Conservation (phyloP, 2,113 vertebrate genomes). For the Campylomormyrus tamandua region DNA sequence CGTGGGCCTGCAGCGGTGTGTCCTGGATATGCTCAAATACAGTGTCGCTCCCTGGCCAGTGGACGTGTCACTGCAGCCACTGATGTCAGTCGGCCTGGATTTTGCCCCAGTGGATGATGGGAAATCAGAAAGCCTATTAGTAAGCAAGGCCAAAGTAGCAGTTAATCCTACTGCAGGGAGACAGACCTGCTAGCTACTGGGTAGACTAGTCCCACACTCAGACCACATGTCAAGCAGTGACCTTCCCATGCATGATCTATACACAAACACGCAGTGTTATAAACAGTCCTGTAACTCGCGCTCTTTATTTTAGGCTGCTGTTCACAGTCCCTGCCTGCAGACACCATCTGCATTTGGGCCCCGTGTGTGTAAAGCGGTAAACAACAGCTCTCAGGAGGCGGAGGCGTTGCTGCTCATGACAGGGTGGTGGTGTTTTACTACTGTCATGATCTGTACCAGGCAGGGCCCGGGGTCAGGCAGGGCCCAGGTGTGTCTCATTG, state of each 20-base stretch:
- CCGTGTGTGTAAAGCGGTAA: neutral
- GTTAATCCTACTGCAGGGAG: neutral
- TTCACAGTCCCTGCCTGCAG: neutral
- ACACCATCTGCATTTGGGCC: neutral
- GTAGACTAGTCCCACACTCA: neutral
- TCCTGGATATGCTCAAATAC: neutral
- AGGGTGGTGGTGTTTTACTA: neutral
- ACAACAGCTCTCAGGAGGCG: neutral
- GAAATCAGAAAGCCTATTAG: conserved; percentile 29
- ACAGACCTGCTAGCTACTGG: neutral
- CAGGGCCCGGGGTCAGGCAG: too few species aligned
- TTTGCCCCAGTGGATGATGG: conserved; percentile 11
- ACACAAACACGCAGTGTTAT: neutral
- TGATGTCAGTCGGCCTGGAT: conserved; percentile 20
- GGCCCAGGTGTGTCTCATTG: neutral
- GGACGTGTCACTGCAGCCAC: neutral
- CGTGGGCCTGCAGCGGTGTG: neutral
- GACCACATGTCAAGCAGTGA: neutral
- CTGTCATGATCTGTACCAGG: neutral
- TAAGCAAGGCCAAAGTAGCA: neutral
- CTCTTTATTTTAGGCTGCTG: neutral
- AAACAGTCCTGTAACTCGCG: neutral
- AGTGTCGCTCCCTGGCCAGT: neutral
- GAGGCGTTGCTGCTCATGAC: neutral
- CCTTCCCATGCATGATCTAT: neutral